Base-by-base conservation (phyloP, 2,797 vertebrate species). In the Gambusia yucatana region DNA sequence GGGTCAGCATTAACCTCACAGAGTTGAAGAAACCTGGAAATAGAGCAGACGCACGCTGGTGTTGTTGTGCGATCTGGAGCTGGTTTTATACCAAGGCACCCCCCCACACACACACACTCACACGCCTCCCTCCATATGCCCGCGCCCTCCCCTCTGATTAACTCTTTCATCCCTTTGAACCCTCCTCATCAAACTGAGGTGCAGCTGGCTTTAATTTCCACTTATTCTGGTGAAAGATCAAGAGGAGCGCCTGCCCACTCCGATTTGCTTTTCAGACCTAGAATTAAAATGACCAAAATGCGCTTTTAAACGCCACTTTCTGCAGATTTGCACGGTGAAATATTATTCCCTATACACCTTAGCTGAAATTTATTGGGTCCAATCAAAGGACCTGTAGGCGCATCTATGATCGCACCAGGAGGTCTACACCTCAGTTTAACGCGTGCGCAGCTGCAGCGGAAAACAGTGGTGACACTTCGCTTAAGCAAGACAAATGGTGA, bases 11-110 rank as follows among this genome's bases (percentile, higher is more conserved):
- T 14, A 25, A 39, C 11, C 25, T 44, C 72, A 72, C 20, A 48
- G 28, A n/a, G 46, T 57, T 13, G 20, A 55, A 77, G 77, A 75
- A 77, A 82, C 73, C 77, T 71, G 82, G 79, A 85, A 79, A 69
- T 74, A 30, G 82, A 77, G 87, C 81, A 77, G 70, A 85, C 86
- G 85, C 95, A 91, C 94, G 93, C 89, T 92, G 91, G 48, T 89
- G 84, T 76, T 85, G 88, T 84, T 90, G 87, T 88, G 89, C 79
- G 92, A 89, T 89, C 89, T 76, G 82, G 85, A 91, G 87, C 92
- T 92, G 92, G 74, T 93, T 95, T 95, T 96, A 96, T 96, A 93
- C 89, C 28, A 50, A 70, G 92, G 91, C 93, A 92, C 93, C 94
- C 71, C 46, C 22, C 33, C 22, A 48, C 2, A 20, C 6, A 50